phyloP scores from a whole-genome alignment of 2,888 invertebrate species.

The Dicranocentrus wangi region DNA sequence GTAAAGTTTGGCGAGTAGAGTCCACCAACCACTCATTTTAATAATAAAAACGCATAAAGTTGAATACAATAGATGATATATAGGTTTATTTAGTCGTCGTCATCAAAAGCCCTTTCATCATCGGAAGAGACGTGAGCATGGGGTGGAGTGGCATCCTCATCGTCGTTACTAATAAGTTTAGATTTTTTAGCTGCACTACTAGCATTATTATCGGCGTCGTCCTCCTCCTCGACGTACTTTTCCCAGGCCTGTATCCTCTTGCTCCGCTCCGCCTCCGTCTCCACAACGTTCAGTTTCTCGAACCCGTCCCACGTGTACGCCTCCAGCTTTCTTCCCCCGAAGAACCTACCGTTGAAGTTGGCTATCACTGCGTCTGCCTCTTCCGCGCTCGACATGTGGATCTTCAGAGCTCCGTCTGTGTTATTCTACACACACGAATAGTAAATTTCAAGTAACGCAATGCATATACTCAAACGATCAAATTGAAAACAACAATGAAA shows the following conservation, averaged over 20 bases:
- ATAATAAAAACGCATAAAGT: too few species aligned
- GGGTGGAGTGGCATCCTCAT: neutral
- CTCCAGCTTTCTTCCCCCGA: constrained; percentile 87
- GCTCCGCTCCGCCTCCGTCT: constrained; percentile 90
- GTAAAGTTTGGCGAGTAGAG: too few species aligned
- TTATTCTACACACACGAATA: constrained; percentile 88
- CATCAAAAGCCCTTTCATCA: constrained; percentile 6
- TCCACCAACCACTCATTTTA: too few species aligned
- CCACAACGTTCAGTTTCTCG: constrained; percentile 92
- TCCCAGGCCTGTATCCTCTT: constrained; percentile 91
- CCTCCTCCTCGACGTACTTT: constrained; percentile 83
- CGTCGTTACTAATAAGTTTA: neutral
- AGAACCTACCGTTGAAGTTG: constrained; percentile 91
- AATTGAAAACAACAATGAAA: neutral
- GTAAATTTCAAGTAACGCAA: too few species aligned
- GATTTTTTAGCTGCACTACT: neutral
- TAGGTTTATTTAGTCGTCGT: too few species aligned
- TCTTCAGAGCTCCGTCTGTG: constrained; percentile 94
- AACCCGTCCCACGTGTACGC: constrained; percentile 76
- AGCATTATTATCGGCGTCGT: constrained; percentile 24
- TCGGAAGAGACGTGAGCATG: neutral
- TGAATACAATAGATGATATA: too few species aligned
- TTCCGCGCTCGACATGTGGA: constrained; percentile 91
- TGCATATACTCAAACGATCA: too few species aligned
- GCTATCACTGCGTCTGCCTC: constrained; percentile 92